These are phyloP conservation scores for Oxystoma pomonae DNA, from an alignment of 2,888 invertebrate species.

Conservation along the genomic window DNA sequence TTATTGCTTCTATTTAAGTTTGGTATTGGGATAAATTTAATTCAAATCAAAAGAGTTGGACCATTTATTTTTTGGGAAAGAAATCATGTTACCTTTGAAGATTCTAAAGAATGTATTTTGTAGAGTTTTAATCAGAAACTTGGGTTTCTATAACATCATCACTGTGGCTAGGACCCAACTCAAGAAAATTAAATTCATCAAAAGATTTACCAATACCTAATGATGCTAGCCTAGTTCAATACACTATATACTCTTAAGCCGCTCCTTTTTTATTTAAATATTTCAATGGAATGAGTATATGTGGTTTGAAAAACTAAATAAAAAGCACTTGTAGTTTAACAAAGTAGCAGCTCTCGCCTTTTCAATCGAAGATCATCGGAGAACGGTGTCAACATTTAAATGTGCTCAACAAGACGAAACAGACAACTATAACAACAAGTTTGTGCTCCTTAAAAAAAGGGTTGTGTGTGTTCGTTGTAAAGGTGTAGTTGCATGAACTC, in stretches of 20 bases:
- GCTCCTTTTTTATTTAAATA: not conserved
- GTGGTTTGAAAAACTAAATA: not conserved
- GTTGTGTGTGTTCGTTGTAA: conserved; percentile 38
- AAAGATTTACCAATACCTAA: no score
- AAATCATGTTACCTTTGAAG: no score
- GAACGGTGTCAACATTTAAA: conserved; percentile 26
- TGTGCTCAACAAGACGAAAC: conserved; percentile 36
- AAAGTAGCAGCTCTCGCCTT: not conserved
- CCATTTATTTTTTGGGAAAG: no score
- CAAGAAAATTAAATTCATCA: no score
- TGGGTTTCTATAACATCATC: no score
- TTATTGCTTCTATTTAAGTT: no score
- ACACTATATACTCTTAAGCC: not conserved
- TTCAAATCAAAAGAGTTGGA: no score
- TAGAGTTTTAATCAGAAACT: no score
- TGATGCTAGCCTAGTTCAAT: not conserved
- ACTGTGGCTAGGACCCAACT: no score
- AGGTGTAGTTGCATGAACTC: conserved; percentile 41
- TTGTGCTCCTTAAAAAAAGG: conserved; percentile 31
- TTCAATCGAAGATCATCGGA: conserved; percentile 2
- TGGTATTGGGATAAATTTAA: no score
- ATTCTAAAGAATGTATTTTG: no score
- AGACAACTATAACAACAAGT: conserved; percentile 26
- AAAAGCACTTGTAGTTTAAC: not conserved
- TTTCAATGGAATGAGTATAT: not conserved